These are phyloP conservation scores for Anthoptus insignis DNA, from an alignment of 2,888 invertebrate genomes.

Conservation along the genomic window DNA sequence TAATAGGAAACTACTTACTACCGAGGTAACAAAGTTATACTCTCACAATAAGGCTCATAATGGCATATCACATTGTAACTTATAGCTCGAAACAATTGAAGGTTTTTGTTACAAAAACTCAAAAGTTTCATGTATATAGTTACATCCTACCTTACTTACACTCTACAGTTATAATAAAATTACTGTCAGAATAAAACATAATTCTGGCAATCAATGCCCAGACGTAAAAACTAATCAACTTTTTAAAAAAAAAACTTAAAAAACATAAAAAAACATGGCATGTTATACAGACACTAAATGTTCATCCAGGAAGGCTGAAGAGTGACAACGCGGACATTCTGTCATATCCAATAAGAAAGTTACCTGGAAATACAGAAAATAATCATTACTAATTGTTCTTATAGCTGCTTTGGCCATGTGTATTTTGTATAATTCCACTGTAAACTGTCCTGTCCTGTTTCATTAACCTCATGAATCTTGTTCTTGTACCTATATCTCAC, in stretches of 20 bases:
- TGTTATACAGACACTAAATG: constrained; percentile 52
- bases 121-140: constrained; percentile 5
- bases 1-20: not conserved
- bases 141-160: not conserved
- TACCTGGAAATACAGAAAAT: constrained; percentile 65
- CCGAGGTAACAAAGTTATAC: not conserved
- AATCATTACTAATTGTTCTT: no score
- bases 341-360: constrained; percentile 80
- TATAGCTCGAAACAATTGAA: constrained; percentile 21
- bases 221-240: not conserved
- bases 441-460: no score
- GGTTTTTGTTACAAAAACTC: constrained; percentile 39
- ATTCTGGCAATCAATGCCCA: constrained; percentile 36
- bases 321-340: constrained; percentile 81
- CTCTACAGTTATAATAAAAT: not conserved
- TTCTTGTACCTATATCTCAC: no score
- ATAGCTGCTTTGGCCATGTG: no score
- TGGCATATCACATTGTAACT: constrained; percentile 2
- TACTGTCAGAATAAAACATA: constrained; percentile 10
- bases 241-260: constrained; percentile 2
- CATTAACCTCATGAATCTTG: no score
- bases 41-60: not conserved
- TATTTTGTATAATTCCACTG: no score
- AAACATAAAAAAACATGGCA: constrained; percentile 29
- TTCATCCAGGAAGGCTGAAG: constrained; percentile 74